These are phyloP conservation scores for Hypsopygia costalis DNA, from an alignment of 2,888 invertebrate genomes.

Conservation along the genomic window DNA sequence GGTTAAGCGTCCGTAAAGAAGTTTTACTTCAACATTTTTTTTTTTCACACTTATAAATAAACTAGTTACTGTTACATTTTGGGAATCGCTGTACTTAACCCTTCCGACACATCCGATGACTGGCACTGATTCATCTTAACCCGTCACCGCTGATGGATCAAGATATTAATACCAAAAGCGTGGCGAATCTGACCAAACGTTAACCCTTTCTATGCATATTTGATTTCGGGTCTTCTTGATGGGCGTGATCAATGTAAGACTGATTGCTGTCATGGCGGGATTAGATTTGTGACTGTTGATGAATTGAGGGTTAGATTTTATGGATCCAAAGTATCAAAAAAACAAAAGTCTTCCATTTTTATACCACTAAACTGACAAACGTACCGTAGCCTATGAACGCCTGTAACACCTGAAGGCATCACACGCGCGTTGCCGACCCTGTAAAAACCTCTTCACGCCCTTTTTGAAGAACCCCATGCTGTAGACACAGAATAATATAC, in stretches of 20 bases:
- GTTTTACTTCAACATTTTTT: no score
- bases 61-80: constrained; percentile 20
- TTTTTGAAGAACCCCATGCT: no score
- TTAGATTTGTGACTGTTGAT: constrained; percentile 18
- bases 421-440: no score
- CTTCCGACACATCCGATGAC: constrained; percentile 50
- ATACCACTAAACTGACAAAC: no score
- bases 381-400: no score
- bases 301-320: constrained; percentile 2
- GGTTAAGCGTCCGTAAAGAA: no score
- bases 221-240: constrained; percentile 56
- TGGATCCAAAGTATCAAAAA: no score
- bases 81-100: constrained; percentile 39
- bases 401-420: no score
- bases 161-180: constrained; percentile 77
- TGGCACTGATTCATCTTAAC: constrained; percentile 70
- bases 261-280: constrained; percentile 31
- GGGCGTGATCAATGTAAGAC: constrained; percentile 37
- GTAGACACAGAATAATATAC: no score
- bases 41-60: no score
- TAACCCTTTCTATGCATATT: constrained; percentile 70
- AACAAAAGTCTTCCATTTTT: no score
- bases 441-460: no score
- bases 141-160: constrained; percentile 77
- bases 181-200: constrained; percentile 71